Conservation (phyloP, 2,113 vertebrate species). For the Mixornis gularis region DNA sequence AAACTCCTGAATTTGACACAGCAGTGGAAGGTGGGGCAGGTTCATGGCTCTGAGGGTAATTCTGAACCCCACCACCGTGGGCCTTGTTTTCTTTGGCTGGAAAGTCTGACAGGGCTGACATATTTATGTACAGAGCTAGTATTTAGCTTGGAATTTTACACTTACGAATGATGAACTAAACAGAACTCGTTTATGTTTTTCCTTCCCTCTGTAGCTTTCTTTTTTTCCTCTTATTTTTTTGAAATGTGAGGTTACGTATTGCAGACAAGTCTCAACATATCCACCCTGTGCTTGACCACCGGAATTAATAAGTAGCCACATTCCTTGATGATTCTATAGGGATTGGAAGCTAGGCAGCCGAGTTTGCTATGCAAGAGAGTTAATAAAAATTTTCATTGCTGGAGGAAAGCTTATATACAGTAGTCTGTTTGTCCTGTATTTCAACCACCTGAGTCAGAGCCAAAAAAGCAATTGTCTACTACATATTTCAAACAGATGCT, state of each 20-base stretch:
- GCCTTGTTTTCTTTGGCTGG: conserved; percentile 68
- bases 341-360: conserved; percentile 39
- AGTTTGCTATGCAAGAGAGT: conserved; percentile 67
- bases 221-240: not conserved
- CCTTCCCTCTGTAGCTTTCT: conserved; percentile 32
- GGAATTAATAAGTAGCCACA: conserved; percentile 66
- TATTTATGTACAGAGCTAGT: conserved; percentile 68
- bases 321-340: conserved; percentile 61
- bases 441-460: conserved; percentile 81
- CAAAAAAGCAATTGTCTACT: conserved; percentile 80
- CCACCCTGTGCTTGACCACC: conserved; percentile 57
- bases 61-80: conserved; percentile 18
- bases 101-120: conserved; percentile 59
- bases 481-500: conserved; percentile 93
- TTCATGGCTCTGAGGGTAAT: conserved; percentile 41
- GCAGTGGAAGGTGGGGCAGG: conserved; percentile 19
- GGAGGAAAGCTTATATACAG: conserved; percentile 78
- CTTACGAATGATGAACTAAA: conserved; percentile 69
- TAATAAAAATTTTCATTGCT: conserved; percentile 72
- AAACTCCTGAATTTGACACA: conserved; percentile 16
- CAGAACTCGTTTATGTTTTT: conserved; percentile 55
- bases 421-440: conserved; percentile 82
- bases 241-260: conserved; percentile 54
- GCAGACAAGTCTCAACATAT: conserved; percentile 56
- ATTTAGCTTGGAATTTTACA: conserved; percentile 75